phyloP scores from a whole-genome alignment of 2,113 vertebrate species.

The Pseudopodoces humilis region DNA sequence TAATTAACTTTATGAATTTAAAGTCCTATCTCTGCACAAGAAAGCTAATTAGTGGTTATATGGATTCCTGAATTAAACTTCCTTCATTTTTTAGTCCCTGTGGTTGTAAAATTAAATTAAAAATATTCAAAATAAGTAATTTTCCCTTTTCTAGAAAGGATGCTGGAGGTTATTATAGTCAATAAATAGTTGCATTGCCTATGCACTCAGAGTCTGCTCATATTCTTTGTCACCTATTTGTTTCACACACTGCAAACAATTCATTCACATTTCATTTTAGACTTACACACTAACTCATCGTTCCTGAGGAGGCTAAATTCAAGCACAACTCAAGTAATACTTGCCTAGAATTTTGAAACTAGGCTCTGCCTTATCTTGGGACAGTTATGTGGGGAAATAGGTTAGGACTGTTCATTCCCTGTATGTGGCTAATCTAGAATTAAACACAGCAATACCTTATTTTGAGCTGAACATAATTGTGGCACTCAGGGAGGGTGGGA shows the following conservation, averaged over 20 bases:
- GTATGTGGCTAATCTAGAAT: neutral
- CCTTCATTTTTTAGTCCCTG: neutral
- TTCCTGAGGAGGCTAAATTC: neutral
- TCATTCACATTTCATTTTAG: neutral
- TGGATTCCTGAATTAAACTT: neutral
- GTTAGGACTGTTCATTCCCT: neutral
- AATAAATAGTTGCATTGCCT: neutral
- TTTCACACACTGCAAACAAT: neutral
- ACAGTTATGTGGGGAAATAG: neutral
- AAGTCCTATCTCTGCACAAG: slow-evolving; percentile 39
- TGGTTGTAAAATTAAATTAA: slow-evolving; percentile 21
- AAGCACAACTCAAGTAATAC: neutral
- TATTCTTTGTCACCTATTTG: neutral
- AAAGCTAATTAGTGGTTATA: slow-evolving; percentile 61
- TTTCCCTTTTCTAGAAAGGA: neutral
- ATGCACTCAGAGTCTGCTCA: neutral
- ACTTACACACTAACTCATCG: neutral
- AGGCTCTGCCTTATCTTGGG: neutral
- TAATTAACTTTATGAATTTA: slow-evolving; percentile 65
- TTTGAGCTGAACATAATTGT: neutral
- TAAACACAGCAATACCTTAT: neutral
- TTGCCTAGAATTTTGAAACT: neutral
- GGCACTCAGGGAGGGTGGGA: rapidly evolving
- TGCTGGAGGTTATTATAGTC: neutral
- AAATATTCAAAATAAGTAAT: neutral